Conservation (phyloP, 2,797 vertebrate genomes). For the Peromyscus melanophrys region DNA sequence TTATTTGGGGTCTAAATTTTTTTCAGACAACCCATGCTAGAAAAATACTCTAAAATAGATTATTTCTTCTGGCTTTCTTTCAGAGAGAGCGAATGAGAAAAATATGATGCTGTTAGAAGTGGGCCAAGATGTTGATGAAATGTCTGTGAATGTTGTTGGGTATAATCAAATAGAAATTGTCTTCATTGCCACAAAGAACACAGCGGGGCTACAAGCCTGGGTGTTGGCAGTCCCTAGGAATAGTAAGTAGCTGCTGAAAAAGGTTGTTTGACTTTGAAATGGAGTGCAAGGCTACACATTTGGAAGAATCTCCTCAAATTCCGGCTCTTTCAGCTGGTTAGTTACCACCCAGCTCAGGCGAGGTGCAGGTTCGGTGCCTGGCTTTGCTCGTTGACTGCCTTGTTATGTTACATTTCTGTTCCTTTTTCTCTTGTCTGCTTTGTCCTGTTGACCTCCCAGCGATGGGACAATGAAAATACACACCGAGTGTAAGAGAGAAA, state of each 20-base stretch:
- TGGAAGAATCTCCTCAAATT: slow-evolving; percentile 21
- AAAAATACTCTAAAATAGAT: slow-evolving; percentile 75
- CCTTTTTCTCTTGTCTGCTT: slow-evolving; percentile 17
- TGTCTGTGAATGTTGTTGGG: slow-evolving; percentile 52
- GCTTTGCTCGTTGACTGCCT: neutral
- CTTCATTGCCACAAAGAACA: slow-evolving; percentile 57
- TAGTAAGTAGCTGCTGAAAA: slow-evolving; percentile 39
- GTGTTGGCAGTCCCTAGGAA: slow-evolving; percentile 11
- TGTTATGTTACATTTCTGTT: slow-evolving; percentile 39
- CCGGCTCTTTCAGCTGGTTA: neutral
- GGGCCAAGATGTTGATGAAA: slow-evolving; percentile 70
- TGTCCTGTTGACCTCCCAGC: slow-evolving; percentile 32
- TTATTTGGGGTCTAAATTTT: slow-evolving; percentile 77
- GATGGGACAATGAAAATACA: slow-evolving; percentile 53
- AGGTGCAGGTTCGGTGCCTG: neutral
- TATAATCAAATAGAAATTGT: slow-evolving; percentile 48
- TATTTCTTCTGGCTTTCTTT: slow-evolving; percentile 81
- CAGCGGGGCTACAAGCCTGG: neutral
- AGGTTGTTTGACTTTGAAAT: slow-evolving; percentile 58
- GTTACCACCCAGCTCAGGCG: neutral
- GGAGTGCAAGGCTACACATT: slow-evolving; percentile 27
- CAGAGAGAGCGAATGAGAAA: slow-evolving; percentile 77
- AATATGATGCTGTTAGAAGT: slow-evolving; percentile 67
- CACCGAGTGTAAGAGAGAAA: slow-evolving; percentile 16
- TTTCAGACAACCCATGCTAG: slow-evolving; percentile 58